These are phyloP conservation scores for Ifrita kowaldi DNA, from an alignment of 2,113 vertebrate genomes.

Conservation along the genomic window DNA sequence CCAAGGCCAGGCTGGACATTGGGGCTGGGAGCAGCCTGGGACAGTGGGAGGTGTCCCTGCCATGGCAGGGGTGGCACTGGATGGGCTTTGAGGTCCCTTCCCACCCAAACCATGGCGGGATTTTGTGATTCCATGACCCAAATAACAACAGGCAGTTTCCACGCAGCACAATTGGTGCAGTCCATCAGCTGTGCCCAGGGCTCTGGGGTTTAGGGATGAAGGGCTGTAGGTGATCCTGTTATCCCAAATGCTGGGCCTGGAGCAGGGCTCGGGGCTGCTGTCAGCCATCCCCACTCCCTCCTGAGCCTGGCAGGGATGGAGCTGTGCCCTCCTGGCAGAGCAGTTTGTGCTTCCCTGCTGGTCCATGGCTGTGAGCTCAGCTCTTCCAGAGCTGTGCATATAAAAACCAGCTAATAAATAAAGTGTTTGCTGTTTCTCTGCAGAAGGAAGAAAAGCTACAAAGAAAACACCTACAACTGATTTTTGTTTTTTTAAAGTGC, in stretches of 20 bases:
- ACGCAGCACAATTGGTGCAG: background rate
- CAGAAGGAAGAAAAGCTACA: conserved; percentile 3
- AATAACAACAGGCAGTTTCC: background rate
- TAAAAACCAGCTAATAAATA: background rate
- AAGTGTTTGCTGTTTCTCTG: conserved; percentile 13
- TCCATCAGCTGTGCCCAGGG: background rate
- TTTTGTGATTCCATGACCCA: background rate
- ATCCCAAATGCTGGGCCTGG: background rate
- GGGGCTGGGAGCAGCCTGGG: background rate
- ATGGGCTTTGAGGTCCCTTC: background rate
- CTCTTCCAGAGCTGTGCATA: background rate
- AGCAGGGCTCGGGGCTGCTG: background rate
- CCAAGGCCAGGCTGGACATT: fast-evolving
- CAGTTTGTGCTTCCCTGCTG: background rate
- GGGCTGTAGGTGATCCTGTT: background rate
- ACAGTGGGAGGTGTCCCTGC: background rate
- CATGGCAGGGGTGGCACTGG: no score
- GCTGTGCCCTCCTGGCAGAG: background rate
- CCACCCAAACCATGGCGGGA: background rate
- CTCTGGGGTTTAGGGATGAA: fast-evolving
- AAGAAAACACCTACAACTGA: conserved; percentile 33
- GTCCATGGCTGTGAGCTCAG: background rate
- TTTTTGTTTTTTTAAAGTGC: background rate
- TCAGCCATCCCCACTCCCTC: background rate
- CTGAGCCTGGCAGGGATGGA: background rate